Evolutionary conservation across 2,113 vertebrate species (phyloP).

Genomic region (Lagopus leucura): DNA sequence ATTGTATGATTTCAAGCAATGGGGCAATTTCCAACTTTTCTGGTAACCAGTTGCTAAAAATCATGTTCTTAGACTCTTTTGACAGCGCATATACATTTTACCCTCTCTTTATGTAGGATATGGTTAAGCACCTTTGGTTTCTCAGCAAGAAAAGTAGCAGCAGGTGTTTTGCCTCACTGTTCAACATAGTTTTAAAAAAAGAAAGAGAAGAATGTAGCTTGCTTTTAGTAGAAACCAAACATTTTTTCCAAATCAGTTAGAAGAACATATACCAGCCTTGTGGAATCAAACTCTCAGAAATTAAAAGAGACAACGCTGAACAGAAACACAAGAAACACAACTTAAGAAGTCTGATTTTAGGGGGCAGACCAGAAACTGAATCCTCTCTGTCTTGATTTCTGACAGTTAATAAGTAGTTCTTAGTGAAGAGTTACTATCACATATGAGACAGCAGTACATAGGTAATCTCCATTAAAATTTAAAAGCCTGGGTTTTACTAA

Average conservation of each 20-base stretch:
- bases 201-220: not conserved
- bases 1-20: not conserved
- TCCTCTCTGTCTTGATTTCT: not conserved
- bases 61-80: not conserved
- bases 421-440: not conserved
- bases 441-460: not conserved
- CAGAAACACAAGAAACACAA: not conserved
- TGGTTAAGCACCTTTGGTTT: not conserved
- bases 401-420: not conserved
- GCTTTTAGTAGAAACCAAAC: conserved; percentile 60
- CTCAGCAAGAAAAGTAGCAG: not conserved
- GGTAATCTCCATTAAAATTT: conserved; percentile 4
- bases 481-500: conserved; percentile 20
- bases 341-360: not conserved
- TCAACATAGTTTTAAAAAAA: not conserved
- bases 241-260: conserved; percentile 8
- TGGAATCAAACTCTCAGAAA: not conserved
- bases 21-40: not conserved
- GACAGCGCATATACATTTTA: not conserved
- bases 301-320: not conserved
- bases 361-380: not conserved
- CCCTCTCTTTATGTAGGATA: not conserved
- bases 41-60: not conserved
- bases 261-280: not conserved
- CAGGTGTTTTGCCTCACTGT: conserved; percentile 45